Conservation (phyloP, 2,113 vertebrate species). For the Thamnaconus septentrionalis region DNA sequence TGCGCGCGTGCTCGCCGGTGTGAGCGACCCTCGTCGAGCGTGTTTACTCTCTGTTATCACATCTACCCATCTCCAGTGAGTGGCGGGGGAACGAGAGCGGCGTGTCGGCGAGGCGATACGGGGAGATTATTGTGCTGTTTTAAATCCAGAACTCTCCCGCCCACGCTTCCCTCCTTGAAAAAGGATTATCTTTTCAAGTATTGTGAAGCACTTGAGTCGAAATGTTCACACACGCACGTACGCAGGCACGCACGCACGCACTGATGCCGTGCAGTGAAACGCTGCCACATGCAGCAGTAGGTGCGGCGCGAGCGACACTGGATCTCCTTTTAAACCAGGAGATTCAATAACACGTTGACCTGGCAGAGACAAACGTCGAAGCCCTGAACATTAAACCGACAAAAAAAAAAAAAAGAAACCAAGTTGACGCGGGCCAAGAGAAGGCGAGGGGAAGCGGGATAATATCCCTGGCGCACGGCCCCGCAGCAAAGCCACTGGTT, state of each 20-base stretch:
- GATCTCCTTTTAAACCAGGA: conserved; percentile 11
- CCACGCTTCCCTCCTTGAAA: conserved; percentile 47
- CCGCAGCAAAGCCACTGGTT: conserved; percentile 63
- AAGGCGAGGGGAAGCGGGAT: conserved; percentile 38
- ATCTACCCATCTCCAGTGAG: conserved; percentile 63
- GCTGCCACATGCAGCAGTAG: conserved; percentile 49
- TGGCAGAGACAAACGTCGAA: conserved; percentile 19
- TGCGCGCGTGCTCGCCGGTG: conserved; percentile 30
- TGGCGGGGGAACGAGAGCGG: conserved; percentile 43
- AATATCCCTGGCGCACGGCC: conserved; percentile 60
- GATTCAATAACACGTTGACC: conserved; percentile 25
- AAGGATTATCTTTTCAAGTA: conserved; percentile 66
- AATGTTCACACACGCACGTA: conserved; percentile 46
- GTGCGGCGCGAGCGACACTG: conserved; percentile 22
- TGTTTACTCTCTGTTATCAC: conserved; percentile 67
- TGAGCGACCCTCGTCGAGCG: conserved; percentile 51
- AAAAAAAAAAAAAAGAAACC: not conserved
- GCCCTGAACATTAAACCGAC: conserved; percentile 19
- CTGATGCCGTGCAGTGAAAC: conserved; percentile 41
- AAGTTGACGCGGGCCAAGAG: conserved; percentile 22
- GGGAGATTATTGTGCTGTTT: conserved; percentile 56
- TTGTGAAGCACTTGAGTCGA: conserved; percentile 63
- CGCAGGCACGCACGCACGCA: conserved; percentile 50
- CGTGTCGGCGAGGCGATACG: conserved; percentile 55
- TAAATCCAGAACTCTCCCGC: conserved; percentile 50